Percentiles rank a stretch among this genome's conserved stretches.
These are phyloP conservation scores for Geophilus truncorum DNA, from an alignment of 2,888 invertebrate genomes.

Conservation along the genomic window DNA sequence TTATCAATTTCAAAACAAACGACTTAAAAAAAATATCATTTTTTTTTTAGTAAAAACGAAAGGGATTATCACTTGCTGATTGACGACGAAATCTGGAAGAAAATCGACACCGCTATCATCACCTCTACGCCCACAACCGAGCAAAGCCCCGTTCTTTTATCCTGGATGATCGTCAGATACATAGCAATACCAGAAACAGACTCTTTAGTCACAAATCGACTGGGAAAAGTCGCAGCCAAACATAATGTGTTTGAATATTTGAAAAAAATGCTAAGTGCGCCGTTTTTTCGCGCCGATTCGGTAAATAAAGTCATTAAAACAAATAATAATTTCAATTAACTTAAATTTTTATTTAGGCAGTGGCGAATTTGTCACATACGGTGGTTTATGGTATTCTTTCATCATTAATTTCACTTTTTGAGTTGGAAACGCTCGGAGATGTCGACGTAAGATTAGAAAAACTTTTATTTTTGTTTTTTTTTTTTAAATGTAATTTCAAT, in stretches of 20 bases:
- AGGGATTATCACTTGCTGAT: not conserved
- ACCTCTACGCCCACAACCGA: constrained; percentile 41
- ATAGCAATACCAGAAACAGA: constrained; percentile 30
- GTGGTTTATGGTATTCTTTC: constrained; percentile 45
- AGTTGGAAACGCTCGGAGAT: constrained; percentile 45
- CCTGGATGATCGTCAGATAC: constrained; percentile 45
- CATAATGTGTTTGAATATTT: constrained; percentile 45
- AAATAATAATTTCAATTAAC: not conserved
- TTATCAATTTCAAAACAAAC: not conserved
- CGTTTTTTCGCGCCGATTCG: constrained; percentile 44
- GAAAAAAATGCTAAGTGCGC: constrained; percentile 41
- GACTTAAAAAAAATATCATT: not conserved
- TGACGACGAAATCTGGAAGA: constrained; percentile 29
- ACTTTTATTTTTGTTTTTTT: not conserved
- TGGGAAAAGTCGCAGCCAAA: constrained; percentile 46
- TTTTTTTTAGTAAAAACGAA: constrained; percentile 32
- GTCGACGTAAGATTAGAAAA: constrained; percentile 39
- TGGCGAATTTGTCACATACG: constrained; percentile 43
- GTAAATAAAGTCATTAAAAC: constrained; percentile 41
- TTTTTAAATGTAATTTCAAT: not conserved
- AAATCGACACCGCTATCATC: constrained; percentile 40
- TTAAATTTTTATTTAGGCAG: constrained; percentile 41
- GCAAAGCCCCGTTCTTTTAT: constrained; percentile 48
- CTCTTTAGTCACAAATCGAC: constrained; percentile 41
- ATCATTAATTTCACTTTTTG: constrained; percentile 44